Evolutionary conservation across 2,888 invertebrate genomes (phyloP).

Genomic region (Nycteola revayana): DNA sequence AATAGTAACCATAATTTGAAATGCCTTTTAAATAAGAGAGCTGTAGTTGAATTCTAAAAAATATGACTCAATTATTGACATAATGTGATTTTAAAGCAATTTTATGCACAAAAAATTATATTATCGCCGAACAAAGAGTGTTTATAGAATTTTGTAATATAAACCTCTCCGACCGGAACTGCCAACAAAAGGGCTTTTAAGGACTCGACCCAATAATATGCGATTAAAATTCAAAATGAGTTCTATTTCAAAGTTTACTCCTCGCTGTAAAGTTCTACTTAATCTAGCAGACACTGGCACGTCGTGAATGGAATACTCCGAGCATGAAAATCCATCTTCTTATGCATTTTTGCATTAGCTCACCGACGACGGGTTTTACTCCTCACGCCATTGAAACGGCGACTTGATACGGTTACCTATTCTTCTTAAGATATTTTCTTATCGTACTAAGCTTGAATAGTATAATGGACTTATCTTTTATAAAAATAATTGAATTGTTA

Average conservation of each 20-base stretch:
- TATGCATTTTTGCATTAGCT: constrained; percentile 34
- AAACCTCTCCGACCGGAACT: constrained; percentile 13
- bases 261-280: constrained; percentile 28
- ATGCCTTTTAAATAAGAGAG: too few relatives aligned
- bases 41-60: too few relatives aligned
- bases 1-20: too few relatives aligned
- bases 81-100: too few relatives aligned
- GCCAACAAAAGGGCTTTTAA: constrained; percentile 28
- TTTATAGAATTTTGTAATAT: constrained; percentile 15
- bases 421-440: constrained; percentile 16
- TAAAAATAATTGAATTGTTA: not conserved
- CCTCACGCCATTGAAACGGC: constrained; percentile 24
- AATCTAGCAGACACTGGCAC: constrained; percentile 36
- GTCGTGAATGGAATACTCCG: constrained; percentile 33
- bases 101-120: too few relatives aligned
- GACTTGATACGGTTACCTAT: constrained; percentile 17
- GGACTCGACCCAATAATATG: constrained; percentile 25
- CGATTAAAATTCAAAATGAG: constrained; percentile 37
- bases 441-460: constrained; percentile 9
- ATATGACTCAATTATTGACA: too few relatives aligned
- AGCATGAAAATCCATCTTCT: constrained; percentile 37
- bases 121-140: constrained; percentile 13
- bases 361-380: constrained; percentile 15
- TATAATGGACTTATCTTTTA: constrained; percentile 8
- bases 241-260: constrained; percentile 28